Conservation (phyloP, 2,888 invertebrate species). For the Rhagium mordax region DNA sequence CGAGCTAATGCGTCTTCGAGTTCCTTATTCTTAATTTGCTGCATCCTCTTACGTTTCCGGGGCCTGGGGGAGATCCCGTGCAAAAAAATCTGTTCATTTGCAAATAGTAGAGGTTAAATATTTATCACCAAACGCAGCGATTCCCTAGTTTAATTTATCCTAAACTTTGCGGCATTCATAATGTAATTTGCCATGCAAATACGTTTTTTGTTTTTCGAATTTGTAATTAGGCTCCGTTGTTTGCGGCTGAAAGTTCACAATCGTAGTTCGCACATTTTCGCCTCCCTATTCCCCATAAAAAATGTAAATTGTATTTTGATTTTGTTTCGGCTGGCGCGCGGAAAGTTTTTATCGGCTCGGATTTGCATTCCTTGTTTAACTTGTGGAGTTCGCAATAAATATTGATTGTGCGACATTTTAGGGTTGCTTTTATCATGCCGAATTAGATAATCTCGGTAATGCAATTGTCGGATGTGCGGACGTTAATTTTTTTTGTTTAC, state of each 20-base stretch:
- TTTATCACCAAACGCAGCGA: conserved; percentile 11
- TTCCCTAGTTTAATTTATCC: conserved; percentile 11
- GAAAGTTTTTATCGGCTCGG: conserved; percentile 47
- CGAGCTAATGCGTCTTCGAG: neutral
- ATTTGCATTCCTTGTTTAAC: conserved; percentile 40
- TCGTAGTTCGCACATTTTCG: conserved; percentile 29
- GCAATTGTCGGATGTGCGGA: no score
- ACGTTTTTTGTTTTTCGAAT: conserved; percentile 43
- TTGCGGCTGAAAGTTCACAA: conserved; percentile 11
- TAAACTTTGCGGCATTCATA: conserved; percentile 17
- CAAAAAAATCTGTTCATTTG: neutral
- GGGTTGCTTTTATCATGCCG: neutral
- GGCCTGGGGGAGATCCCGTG: neutral
- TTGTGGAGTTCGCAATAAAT: conserved; percentile 33
- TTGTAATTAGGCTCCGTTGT: conserved; percentile 35
- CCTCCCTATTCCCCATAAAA: conserved; percentile 26
- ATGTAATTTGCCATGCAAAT: conserved; percentile 41
- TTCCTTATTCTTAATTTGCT: neutral
- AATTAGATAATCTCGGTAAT: neutral
- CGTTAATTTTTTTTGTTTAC: no score
- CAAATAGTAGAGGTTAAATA: conserved; percentile 23
- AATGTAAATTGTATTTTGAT: conserved; percentile 49
- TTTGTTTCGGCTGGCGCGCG: conserved; percentile 36
- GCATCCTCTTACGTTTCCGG: neutral
- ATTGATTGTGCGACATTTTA: conserved; percentile 21